Base-by-base conservation (phyloP, 2,113 vertebrate genomes). In the Tachycineta bicolor region DNA sequence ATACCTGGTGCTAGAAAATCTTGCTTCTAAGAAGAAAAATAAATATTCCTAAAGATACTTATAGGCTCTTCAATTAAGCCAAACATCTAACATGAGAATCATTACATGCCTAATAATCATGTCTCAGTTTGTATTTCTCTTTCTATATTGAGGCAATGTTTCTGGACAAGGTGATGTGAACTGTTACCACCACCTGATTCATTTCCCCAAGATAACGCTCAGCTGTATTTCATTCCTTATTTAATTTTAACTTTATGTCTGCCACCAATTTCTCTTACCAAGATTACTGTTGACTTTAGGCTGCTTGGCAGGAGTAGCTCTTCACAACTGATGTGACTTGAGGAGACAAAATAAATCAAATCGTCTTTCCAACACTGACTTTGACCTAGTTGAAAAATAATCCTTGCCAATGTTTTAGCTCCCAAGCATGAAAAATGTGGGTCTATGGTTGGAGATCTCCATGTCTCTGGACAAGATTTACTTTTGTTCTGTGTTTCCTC, bases 331-430 rank as follows among this genome's bases (percentile, higher is more conserved):
- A 74, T 88, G 43, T 90, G 75, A 83, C 77, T 95, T 56, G 47
- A 87, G 68, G 90, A 90, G 71, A 89, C 70, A 95, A 90, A 96
- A 94, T 85, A 88, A 80, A 96, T 95, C 88, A 90, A 93, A 83
- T 93, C 4, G 37, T 83, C 80, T 90, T 94, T 89, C 37, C 68
- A 85, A 53, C 37, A 68, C 84, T 89, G 96, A 64, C 50, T 93
- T n/a, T 96, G 78, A 85, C 79, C 83, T 94, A 81, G n/a, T 33
- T 94, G 87, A 95, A 95, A 94, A 96, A 77, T 82, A 83, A 82
- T 76, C 47, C 53, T 84, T 96, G 52, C n/a, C 49, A 74, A 25
- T 87, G 31, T 83, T 96, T 93, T 94, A 56, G 55, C 47, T 94
- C 53, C 47, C 41, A 76, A 78, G 73, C 65, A 75, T 31, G 44